Base-by-base conservation (phyloP, 2,888 invertebrate genomes). In the Epirrhoe alternata region DNA sequence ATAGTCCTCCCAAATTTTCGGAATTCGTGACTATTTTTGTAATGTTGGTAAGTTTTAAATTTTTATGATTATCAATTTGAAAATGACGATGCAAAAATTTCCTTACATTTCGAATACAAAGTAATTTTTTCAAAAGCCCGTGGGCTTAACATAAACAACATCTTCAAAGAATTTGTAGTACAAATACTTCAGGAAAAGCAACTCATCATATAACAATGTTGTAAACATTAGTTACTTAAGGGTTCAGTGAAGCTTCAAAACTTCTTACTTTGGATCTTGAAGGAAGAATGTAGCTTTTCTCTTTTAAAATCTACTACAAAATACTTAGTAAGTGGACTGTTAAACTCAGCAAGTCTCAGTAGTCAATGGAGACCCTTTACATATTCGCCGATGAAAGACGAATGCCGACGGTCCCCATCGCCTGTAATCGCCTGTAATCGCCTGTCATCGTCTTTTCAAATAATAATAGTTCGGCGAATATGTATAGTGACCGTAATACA, bases 161-260 rank as follows among this genome's bases (percentile, higher is more conserved):
- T n/a, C 45, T 51, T 57, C 50, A 30, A 53, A 56, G 51, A 60
- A 60, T 63, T 55, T 51, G 35, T 45, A 16, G 42, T 12, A 45
- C 14, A 55, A 64, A 66, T 62, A 65, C 57, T 61, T 64, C 55
- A 62, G 38, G 60, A 66, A 50, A 54, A 65, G 56, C 62, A 67
- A 67, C 62, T 67, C 66, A 61, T 56, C 61, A 52, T 47, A 59
- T 57, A 66, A 67, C 71, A 68, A 65, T 61, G 66, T 68, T 61
- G 66, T 68, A 64, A 66, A 56, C 47, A 69, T 69, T 68, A 68
- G 68, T 72, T 65, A 67, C 66, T 64, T 65, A 70, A 70, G 71
- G 71, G 66, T 69, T 71, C 57, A 64, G 54, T 65, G 58, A 62
- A 68, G 62, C 66, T 64, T 63, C 64, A 68, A 65, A 72, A 73